Evolutionary conservation across 2,797 vertebrate species (phyloP).

Genomic region (Oceanodroma leucorhoa): DNA sequence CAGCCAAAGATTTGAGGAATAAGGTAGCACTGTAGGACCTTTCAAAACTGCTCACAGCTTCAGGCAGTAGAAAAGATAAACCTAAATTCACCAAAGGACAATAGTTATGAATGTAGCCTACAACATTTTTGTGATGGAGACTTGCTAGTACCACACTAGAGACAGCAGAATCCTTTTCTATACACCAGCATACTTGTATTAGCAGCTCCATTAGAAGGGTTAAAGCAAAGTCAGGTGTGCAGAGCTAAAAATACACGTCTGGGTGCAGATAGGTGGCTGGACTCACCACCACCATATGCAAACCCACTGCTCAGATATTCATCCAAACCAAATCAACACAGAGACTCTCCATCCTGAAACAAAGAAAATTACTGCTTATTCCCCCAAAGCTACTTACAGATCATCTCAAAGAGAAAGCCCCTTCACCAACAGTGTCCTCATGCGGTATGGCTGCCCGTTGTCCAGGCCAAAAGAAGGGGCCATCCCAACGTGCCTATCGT

Average conservation of each 20-base stretch:
- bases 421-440: background rate
- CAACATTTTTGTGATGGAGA: background rate
- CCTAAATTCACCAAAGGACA: background rate
- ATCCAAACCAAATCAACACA: background rate
- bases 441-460: accelerated
- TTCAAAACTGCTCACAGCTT: background rate
- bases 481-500: accelerated
- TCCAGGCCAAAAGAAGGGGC: background rate
- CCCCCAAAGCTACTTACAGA: background rate
- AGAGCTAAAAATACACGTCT: background rate
- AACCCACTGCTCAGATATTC: background rate
- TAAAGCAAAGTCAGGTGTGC: background rate
- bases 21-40: background rate
- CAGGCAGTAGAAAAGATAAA: background rate
- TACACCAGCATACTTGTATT: background rate
- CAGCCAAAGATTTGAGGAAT: background rate
- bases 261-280: background rate
- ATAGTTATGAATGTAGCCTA: background rate
- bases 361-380: background rate
- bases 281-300: background rate
- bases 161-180: background rate
- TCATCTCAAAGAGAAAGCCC: background rate
- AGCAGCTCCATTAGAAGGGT: background rate
- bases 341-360: background rate
- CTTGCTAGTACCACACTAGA: background rate